Evolutionary conservation across 2,888 invertebrate species (phyloP).

Genomic region (Hyalella azteca): DNA sequence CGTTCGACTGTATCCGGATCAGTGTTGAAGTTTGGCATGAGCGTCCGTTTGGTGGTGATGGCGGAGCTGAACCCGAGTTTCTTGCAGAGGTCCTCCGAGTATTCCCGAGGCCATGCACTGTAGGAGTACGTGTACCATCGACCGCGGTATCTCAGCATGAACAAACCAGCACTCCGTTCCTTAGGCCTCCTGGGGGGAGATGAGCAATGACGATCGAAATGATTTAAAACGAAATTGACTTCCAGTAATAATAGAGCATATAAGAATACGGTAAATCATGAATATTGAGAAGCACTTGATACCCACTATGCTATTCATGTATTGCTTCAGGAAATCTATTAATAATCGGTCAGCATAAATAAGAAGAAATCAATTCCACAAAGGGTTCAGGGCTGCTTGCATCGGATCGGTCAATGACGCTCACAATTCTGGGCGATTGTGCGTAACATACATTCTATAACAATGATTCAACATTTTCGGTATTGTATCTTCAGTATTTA

Average conservation of each 20-base stretch:
- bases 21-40: conserved; percentile 4
- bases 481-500: no score
- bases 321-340: no score
- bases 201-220: no score
- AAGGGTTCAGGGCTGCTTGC: no score
- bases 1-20: background rate
- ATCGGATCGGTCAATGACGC: no score
- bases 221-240: background rate
- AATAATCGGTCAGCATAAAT: no score
- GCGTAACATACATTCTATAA: no score
- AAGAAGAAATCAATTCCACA: no score
- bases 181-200: background rate
- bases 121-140: conserved; percentile 2
- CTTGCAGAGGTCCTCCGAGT: background rate
- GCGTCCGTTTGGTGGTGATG: background rate
- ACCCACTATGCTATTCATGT: background rate
- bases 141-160: conserved; percentile 1
- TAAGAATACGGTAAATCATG: background rate
- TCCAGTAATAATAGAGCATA: background rate
- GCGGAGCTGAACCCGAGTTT: background rate
- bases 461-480: no score
- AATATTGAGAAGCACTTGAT: background rate
- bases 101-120: background rate
- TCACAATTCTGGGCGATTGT: no score
- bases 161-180: background rate